Evolutionary conservation across 1,140 invertebrate genomes (phyloP).

Genomic region (Hetaerina americana): DNA sequence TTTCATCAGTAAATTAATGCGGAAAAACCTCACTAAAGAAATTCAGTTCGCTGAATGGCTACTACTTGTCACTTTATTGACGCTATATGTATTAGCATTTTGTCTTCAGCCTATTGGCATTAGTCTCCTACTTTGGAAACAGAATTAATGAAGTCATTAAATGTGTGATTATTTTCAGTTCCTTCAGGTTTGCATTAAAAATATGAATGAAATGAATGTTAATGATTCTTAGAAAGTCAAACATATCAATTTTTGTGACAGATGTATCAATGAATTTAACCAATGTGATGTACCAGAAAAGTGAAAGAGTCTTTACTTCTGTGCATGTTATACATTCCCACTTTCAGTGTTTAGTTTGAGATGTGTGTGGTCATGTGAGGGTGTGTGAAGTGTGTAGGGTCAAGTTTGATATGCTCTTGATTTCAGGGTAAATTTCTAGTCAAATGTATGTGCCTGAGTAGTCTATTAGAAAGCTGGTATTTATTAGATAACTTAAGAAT

Average conservation of each 20-base stretch:
- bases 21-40: not conserved
- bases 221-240: not conserved
- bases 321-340: not conserved
- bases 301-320: not conserved
- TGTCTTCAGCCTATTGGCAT: not conserved
- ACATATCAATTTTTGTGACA: not conserved
- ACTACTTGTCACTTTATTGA: not conserved
- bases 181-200: not conserved
- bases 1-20: too few species aligned
- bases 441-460: not conserved
- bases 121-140: not conserved
- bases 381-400: not conserved
- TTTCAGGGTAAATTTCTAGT: not conserved
- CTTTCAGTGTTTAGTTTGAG: not conserved
- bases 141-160: not conserved
- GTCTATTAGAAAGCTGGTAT: not conserved
- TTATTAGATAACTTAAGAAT: not conserved
- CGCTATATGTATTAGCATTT: not conserved
- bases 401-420: too few species aligned
- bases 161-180: not conserved
- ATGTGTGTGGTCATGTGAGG: not conserved
- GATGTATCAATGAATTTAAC: not conserved
- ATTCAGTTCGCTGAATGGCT: not conserved
- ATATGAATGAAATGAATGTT: not conserved
- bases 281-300: not conserved